Conservation (phyloP, 2,888 invertebrate genomes). For the Pseudococcus jackbeardsleyi region DNA sequence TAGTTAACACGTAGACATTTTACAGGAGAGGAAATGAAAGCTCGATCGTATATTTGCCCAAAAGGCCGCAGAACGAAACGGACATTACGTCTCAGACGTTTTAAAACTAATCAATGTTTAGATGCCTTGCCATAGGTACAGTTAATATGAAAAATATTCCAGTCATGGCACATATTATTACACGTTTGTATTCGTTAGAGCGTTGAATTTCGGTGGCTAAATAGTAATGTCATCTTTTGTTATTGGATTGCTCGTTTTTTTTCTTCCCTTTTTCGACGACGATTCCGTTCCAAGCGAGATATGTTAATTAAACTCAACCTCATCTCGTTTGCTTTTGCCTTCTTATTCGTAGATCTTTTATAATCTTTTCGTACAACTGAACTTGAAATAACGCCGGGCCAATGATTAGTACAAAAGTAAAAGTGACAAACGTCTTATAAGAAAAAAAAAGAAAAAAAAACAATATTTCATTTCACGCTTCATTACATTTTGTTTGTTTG, state of each 20-base stretch:
- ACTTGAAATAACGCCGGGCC: not conserved
- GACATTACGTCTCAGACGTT: not conserved
- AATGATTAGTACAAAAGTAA: constrained; percentile 2
- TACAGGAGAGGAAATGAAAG: not conserved
- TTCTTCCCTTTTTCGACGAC: not conserved
- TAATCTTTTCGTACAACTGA: not conserved
- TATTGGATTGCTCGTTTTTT: not conserved
- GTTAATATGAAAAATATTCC: constrained; percentile 23
- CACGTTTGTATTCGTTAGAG: constrained; percentile 30
- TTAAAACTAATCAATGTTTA: not conserved
- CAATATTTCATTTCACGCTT: constrained; percentile 23
- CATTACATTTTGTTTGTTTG: constrained; percentile 19
- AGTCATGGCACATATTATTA: constrained; percentile 25
- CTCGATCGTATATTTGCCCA: not conserved
- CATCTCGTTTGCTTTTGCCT: not conserved
- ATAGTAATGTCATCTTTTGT: constrained; percentile 35
- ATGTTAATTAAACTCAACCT: constrained; percentile 6
- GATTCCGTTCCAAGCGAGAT: not conserved
- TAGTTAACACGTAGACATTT: not conserved
- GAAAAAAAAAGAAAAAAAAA: not conserved
- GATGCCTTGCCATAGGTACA: not conserved
- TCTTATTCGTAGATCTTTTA: not conserved
- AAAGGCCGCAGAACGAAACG: not conserved
- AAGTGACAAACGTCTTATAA: constrained; percentile 2
- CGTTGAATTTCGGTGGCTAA: constrained; percentile 7